Percentiles rank a stretch among this genome's conserved stretches.
phyloP scores from a whole-genome alignment of 2,113 vertebrate genomes.

The Megalops atlanticus region DNA sequence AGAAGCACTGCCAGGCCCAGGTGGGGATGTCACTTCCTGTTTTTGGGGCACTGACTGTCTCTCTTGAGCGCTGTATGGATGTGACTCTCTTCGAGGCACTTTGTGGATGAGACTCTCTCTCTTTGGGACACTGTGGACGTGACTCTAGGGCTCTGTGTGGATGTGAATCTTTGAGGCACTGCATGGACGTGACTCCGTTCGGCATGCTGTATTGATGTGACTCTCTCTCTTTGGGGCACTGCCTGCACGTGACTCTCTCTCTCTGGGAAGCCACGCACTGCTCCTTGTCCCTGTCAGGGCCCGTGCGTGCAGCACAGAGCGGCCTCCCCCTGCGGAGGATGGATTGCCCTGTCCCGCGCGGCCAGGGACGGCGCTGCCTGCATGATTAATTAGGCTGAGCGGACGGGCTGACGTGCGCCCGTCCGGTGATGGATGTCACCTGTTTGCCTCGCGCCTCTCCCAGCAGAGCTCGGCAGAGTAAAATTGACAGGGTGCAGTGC shows the following conservation, averaged over 20 bases:
- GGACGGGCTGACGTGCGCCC: neutral
- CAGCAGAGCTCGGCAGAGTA: neutral
- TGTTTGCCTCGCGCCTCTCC: neutral
- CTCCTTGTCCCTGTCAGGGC: neutral
- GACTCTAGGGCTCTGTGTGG: no score
- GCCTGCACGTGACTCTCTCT: no score
- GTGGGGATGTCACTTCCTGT: neutral
- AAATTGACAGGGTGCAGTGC: neutral
- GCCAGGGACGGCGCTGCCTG: neutral
- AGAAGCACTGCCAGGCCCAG: neutral
- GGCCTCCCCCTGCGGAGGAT: neutral
- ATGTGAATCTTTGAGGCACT: no score
- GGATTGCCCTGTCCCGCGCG: neutral
- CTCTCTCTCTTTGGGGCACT: no score
- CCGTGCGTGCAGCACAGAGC: neutral
- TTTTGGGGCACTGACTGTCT: no score
- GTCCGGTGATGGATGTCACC: neutral
- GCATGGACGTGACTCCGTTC: no score
- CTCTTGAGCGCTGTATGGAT: no score
- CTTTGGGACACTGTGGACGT: no score
- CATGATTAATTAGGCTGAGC: neutral
- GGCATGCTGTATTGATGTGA: neutral
- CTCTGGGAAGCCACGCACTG: no score
- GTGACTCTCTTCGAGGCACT: no score
- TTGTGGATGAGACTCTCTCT: no score